A percentile compares a stretch with the other conserved stretches of the same genome.
phyloP scores from a whole-genome alignment of 2,888 invertebrate species.

The Chrysolina haemoptera region DNA sequence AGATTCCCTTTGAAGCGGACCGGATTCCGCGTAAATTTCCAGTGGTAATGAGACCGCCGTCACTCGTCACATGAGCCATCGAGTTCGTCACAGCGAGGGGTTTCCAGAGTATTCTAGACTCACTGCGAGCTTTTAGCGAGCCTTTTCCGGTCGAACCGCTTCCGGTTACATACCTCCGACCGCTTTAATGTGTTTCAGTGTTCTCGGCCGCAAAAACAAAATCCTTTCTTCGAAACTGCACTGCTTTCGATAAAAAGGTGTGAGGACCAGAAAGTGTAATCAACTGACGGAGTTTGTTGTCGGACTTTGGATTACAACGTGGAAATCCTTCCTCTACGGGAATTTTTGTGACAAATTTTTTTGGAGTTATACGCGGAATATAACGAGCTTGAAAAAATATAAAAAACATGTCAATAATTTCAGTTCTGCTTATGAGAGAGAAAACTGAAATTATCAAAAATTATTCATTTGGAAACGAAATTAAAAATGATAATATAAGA shows the following conservation, averaged over 20 bases:
- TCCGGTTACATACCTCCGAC: slow-evolving; percentile 33
- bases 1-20: neutral
- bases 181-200: slow-evolving; percentile 22
- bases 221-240: neutral
- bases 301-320: neutral
- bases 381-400: neutral
- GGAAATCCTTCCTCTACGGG: neutral
- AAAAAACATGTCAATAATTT: no score
- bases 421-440: no score
- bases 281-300: neutral
- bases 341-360: neutral
- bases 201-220: slow-evolving; percentile 3
- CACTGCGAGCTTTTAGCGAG: slow-evolving; percentile 34
- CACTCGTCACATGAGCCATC: slow-evolving; percentile 10
- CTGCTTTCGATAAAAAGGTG: neutral
- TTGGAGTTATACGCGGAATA: neutral
- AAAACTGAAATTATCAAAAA: no score
- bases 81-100: slow-evolving; percentile 25
- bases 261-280: neutral
- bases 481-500: no score
- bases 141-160: slow-evolving; percentile 32
- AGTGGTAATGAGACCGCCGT: slow-evolving; percentile 22
- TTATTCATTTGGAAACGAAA: no score
- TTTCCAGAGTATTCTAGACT: slow-evolving; percentile 27
- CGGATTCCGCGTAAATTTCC: slow-evolving; percentile 27